Percentiles rank a stretch among this genome's conserved stretches.
These are phyloP conservation scores for Aegithalos caudatus DNA, from an alignment of 2,113 vertebrate species.

Conservation along the genomic window DNA sequence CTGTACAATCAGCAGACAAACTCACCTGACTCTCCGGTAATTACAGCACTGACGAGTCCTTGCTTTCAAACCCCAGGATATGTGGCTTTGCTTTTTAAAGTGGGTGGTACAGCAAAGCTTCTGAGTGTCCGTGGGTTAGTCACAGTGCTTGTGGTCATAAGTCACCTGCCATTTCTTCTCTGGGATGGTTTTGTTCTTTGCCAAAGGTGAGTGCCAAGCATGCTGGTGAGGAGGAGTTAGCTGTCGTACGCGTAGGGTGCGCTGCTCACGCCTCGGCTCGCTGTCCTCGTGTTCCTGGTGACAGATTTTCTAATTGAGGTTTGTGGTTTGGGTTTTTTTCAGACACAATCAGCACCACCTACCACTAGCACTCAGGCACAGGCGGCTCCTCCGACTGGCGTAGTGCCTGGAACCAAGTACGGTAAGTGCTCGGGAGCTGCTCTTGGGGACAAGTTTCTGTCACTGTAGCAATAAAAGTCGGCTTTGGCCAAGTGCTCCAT, in stretches of 20 bases:
- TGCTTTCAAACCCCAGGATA: neutral
- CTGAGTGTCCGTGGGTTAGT: neutral
- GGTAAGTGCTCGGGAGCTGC: slow-evolving; percentile 55
- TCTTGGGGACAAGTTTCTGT: neutral
- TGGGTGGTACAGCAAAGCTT: neutral
- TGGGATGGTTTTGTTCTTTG: neutral
- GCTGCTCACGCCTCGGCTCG: neutral
- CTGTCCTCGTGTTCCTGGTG: neutral
- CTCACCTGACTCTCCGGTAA: slow-evolving; percentile 85
- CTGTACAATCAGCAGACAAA: slow-evolving; percentile 87
- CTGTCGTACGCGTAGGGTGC: neutral
- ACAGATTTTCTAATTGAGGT: neutral
- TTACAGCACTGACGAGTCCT: neutral
- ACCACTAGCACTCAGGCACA: slow-evolving; percentile 74
- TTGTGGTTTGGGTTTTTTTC: slow-evolving; percentile 3
- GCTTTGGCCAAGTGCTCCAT: neutral
- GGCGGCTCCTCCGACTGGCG: slow-evolving; percentile 66
- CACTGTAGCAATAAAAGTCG: neutral
- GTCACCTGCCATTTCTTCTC: neutral
- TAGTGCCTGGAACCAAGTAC: slow-evolving; percentile 79
- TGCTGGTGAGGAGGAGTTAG: neutral
- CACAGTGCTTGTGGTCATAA: neutral
- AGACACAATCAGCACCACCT: slow-evolving; percentile 75
- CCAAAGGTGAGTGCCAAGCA: neutral
- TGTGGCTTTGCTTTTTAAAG: neutral